Conservation (phyloP, 2,113 vertebrate genomes). For the Prochilodus magdalenae region DNA sequence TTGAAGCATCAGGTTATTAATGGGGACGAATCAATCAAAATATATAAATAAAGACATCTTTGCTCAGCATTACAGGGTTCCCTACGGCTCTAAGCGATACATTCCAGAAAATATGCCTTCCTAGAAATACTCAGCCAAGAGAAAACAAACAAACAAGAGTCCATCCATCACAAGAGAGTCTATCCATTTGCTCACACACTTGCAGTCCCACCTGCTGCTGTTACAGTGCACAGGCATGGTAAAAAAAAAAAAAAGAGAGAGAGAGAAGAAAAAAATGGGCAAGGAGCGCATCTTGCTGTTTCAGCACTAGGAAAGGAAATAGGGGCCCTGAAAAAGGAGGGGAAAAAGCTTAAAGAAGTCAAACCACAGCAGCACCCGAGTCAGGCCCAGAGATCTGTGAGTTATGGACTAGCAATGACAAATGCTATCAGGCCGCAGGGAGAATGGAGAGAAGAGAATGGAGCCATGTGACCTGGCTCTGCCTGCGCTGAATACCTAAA, state of each 20-base stretch:
- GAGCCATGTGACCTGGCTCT: background rate
- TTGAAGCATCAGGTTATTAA: no score
- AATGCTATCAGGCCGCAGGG: constrained; percentile 56
- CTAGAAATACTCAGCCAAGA: background rate
- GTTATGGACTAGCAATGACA: constrained; percentile 68
- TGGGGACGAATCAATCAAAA: no score
- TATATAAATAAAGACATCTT: no score
- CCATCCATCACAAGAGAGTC: background rate
- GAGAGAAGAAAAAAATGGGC: constrained; percentile 45
- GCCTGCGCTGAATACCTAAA: constrained; percentile 18
- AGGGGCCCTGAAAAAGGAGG: constrained; percentile 15
- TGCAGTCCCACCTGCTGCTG: background rate
- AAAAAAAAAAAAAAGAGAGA: no score
- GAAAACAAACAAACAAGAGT: background rate
- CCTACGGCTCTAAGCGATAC: background rate
- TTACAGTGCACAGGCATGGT: background rate
- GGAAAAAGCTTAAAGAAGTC: constrained; percentile 63
- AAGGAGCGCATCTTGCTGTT: constrained; percentile 64
- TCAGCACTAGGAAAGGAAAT: constrained; percentile 62
- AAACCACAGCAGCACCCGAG: constrained; percentile 62
- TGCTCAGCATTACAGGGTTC: background rate
- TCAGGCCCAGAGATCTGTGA: constrained; percentile 65
- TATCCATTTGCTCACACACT: background rate
- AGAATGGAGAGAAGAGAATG: constrained; percentile 32
- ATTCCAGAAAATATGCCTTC: background rate